These are phyloP conservation scores for Ceratotherium simum DNA, from an alignment of 2,113 vertebrate genomes.

Conservation along the genomic window DNA sequence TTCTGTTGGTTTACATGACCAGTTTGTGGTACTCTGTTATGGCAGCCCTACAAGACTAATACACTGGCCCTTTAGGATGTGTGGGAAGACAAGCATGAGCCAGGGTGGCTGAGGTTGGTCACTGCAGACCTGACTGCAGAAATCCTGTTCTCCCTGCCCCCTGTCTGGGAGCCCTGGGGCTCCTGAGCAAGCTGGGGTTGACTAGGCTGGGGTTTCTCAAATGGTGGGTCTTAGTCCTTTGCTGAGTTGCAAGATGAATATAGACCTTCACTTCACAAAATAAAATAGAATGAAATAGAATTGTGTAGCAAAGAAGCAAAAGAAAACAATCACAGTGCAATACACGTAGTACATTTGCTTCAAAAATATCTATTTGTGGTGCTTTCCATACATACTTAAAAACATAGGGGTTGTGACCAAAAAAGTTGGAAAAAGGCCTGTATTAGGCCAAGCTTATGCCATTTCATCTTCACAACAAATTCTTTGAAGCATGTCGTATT, in stretches of 20 bases:
- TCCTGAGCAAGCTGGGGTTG: not conserved
- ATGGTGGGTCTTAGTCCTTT: not conserved
- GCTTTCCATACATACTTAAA: not conserved
- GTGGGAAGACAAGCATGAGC: not conserved
- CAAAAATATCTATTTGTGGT: not conserved
- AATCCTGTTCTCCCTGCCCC: too few species aligned
- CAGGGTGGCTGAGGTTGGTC: not conserved
- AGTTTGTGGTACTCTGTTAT: not conserved
- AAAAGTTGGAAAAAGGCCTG: not conserved
- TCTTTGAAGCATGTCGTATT: not conserved
- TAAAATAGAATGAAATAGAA: not conserved
- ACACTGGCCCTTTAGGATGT: not conserved
- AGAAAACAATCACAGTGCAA: not conserved
- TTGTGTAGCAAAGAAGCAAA: not conserved
- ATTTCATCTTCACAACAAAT: not conserved
- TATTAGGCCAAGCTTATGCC: not conserved
- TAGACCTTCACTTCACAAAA: not conserved
- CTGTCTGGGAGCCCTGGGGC: too few species aligned
- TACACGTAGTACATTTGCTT: not conserved
- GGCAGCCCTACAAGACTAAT: not conserved
- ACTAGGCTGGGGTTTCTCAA: not conserved
- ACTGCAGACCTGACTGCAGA: not conserved
- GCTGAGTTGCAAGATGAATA: not conserved
- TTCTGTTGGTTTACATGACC: not conserved
- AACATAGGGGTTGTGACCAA: not conserved